Evolutionary conservation across 2,888 invertebrate genomes (phyloP).

Genomic region (Epinotia nisella): DNA sequence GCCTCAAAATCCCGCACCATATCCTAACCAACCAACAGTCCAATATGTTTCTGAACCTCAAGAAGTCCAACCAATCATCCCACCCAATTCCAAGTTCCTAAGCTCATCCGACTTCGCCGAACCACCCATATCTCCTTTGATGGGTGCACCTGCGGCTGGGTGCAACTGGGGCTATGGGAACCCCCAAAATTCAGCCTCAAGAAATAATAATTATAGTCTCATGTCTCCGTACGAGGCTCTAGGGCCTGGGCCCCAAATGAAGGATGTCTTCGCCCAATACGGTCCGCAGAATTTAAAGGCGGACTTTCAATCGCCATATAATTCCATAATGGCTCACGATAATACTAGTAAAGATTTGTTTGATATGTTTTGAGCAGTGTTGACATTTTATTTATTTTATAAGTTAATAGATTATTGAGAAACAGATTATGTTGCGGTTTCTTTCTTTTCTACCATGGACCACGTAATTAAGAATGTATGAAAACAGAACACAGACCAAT

Average conservation of each 20-base stretch:
- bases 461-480: too few species aligned
- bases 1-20: neutral
- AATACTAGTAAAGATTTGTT: slow-evolving; percentile 57
- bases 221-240: slow-evolving; percentile 68
- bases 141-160: slow-evolving; percentile 35
- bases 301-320: slow-evolving; percentile 66
- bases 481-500: too few species aligned
- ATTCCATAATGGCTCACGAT: slow-evolving; percentile 59
- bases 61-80: neutral
- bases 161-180: neutral
- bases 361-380: slow-evolving; percentile 57
- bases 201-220: slow-evolving; percentile 53
- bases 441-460: neutral
- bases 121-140: slow-evolving; percentile 45
- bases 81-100: slow-evolving; percentile 43
- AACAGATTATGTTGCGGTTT: neutral
- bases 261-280: slow-evolving; percentile 42
- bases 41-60: slow-evolving; percentile 5
- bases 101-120: slow-evolving; percentile 54
- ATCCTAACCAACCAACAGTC: neutral
- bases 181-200: slow-evolving; percentile 39
- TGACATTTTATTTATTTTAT: slow-evolving; percentile 38
- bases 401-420: slow-evolving; percentile 30
- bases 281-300: slow-evolving; percentile 53
- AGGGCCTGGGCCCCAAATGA: slow-evolving; percentile 49